A percentile compares a stretch with the other conserved stretches of the same genome.
phyloP scores from a whole-genome alignment of 2,888 invertebrate species.

The Sarcophaga variegata region DNA sequence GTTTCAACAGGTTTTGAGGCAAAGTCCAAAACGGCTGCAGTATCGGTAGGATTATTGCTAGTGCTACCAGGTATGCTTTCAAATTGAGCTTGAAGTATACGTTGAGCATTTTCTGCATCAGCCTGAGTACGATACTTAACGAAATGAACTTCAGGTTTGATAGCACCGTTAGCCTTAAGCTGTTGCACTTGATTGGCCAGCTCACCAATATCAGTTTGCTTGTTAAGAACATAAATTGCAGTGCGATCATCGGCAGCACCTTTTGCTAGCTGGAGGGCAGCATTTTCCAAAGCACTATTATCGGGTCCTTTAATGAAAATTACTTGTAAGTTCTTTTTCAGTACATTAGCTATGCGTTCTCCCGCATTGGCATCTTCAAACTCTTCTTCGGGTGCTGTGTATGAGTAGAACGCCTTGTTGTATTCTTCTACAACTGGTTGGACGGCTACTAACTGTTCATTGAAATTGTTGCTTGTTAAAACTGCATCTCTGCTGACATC shows the following conservation, averaged over 20 bases:
- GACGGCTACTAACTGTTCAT: conserved; percentile 70
- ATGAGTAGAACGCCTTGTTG: conserved; percentile 75
- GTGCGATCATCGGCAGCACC: conserved; percentile 77
- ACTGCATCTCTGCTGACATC: conserved; percentile 49
- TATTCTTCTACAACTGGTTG: conserved; percentile 71
- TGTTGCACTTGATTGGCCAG: conserved; percentile 75
- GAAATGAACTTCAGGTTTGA: conserved; percentile 78
- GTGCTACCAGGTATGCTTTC: conserved; percentile 75
- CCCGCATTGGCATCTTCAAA: conserved; percentile 71
- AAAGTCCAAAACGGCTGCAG: conserved; percentile 76
- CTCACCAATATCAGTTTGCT: conserved; percentile 76
- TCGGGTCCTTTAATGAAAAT: conserved; percentile 80
- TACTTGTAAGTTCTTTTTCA: conserved; percentile 76
- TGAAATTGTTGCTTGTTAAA: conserved; percentile 56
- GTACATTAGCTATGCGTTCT: conserved; percentile 71
- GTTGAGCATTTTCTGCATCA: conserved; percentile 79
- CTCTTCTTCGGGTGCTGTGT: conserved; percentile 78
- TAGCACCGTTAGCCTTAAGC: conserved; percentile 71
- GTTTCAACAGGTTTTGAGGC: conserved; percentile 69
- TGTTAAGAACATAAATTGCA: conserved; percentile 77
- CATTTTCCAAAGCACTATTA: conserved; percentile 75
- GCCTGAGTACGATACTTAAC: conserved; percentile 78
- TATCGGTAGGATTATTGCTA: conserved; percentile 73
- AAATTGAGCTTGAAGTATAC: conserved; percentile 77
- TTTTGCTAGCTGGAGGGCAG: conserved; percentile 76